Conservation (phyloP, 2,113 vertebrate genomes). For the Pterocles gutturalis region DNA sequence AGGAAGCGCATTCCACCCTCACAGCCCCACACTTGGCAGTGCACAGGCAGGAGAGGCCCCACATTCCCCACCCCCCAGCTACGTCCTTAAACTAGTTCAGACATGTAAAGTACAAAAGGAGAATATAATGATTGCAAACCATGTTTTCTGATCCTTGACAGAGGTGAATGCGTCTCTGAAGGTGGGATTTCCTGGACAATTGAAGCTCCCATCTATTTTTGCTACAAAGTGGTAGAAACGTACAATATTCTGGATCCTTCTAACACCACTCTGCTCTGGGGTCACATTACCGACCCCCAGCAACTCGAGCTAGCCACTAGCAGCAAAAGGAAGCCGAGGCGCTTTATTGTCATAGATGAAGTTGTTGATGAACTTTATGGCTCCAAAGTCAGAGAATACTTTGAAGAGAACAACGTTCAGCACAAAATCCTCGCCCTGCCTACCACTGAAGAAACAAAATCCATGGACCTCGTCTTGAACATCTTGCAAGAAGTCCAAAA, state of each 20-base stretch:
- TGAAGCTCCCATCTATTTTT: slow-evolving; percentile 82
- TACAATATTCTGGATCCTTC: slow-evolving; percentile 76
- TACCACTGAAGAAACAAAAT: slow-evolving; percentile 85
- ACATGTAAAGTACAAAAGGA: neutral
- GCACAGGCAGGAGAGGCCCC: neutral
- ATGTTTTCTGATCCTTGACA: slow-evolving; percentile 54
- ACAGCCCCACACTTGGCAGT: neutral
- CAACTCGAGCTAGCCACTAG: slow-evolving; percentile 57
- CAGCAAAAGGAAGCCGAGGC: slow-evolving; percentile 72
- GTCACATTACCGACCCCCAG: slow-evolving; percentile 77
- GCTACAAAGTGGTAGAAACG: slow-evolving; percentile 82
- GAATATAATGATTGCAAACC: neutral
- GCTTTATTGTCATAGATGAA: slow-evolving; percentile 83
- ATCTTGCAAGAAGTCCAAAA: slow-evolving; percentile 84
- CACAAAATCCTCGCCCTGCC: slow-evolving; percentile 81
- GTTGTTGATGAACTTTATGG: slow-evolving; percentile 80
- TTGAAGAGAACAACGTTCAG: slow-evolving; percentile 75
- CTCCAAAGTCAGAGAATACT: slow-evolving; percentile 73
- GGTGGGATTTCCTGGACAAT: slow-evolving; percentile 79
- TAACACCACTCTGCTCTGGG: slow-evolving; percentile 81
- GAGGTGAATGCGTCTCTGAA: slow-evolving; percentile 73
- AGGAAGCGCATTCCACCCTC: neutral
- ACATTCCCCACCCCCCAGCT: neutral
- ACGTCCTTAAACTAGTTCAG: neutral
- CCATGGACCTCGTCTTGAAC: slow-evolving; percentile 81